Conservation (phyloP, 1,140 invertebrate species). For the Tribolium madens region DNA sequence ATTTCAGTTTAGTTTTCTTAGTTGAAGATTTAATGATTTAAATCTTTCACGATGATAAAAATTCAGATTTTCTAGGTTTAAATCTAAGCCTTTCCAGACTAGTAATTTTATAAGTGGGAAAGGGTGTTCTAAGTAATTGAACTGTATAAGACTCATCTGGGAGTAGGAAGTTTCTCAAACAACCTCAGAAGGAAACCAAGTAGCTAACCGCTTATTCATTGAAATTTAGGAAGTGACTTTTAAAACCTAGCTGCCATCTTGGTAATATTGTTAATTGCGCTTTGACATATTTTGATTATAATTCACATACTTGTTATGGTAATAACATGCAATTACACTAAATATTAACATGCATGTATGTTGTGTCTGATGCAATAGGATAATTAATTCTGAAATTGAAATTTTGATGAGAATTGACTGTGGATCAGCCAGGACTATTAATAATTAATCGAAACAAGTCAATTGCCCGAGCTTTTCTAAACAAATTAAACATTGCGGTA, state of each 20-base stretch:
- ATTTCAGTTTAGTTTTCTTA: conserved; percentile 13
- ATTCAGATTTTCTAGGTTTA: conserved; percentile 1
- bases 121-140: not conserved
- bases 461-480: not conserved
- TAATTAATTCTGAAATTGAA: not conserved
- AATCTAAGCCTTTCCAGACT: not conserved
- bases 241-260: not conserved
- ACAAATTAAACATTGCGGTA: not conserved
- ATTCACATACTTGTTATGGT: not conserved
- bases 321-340: not conserved
- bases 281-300: not conserved
- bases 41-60: not conserved
- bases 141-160: conserved; percentile 8
- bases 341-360: not conserved
- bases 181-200: conserved; percentile 7
- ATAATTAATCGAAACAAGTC: not conserved
- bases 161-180: conserved; percentile 4
- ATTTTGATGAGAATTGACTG: not conserved
- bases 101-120: not conserved
- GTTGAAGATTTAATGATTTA: not conserved
- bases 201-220: not conserved
- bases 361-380: not conserved
- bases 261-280: not conserved
- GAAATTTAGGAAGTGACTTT: not conserved
- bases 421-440: not conserved